Base-by-base conservation (phyloP, 2,888 invertebrate species). In the Junonia oenone region DNA sequence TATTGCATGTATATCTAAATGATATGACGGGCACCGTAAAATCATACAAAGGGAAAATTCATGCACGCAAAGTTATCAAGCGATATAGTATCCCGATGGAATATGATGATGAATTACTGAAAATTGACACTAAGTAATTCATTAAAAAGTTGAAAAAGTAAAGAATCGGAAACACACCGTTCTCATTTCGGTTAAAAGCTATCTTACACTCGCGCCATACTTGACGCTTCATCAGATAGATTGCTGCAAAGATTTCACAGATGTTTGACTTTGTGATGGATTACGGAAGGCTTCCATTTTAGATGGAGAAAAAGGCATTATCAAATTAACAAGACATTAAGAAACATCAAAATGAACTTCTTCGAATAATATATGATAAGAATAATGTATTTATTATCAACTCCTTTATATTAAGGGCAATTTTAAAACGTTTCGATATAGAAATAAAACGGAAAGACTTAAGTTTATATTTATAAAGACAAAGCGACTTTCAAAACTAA, bases 1-100 rank as follows among this genome's bases (percentile, higher is more conserved):
- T 78, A 76, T 83, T 80, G 82, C 83, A 87, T 84, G 82, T 78
- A 76, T 72, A 73, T 61, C 76, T 72, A 83, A 83, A 87, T 86
- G 82, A 87, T 86, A 86, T 78, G 75, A 77, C 71, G 73, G 75
- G 76, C 76, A 78, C 75, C 73, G 77, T 84, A 81, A 83, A 87
- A 82, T 76, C 79, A 73, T 75, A 71, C 76, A 74, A 75, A 78
- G 75, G 78, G 71, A 69, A 67, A 64, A 62, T 72, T 72, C 69
- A 72, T 75, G 75, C 86, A 87, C 81, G 84, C 83, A 61, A 83
- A 61, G 66, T 69, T 76, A 78, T 81, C 82, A 81, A 80, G 78
- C 76, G 73, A 69, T 67, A 66, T 66, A 66, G 1, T 1, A 0
- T 26, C 43, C 13, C 19, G 4, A 19, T 17, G 38, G 38, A 17